Evolutionary conservation across 35 echinoderm and acorn worm species (phyloP), one percentile per base, ranked within the genome.

Genomic region (Lytechinus variegatus): DNA sequence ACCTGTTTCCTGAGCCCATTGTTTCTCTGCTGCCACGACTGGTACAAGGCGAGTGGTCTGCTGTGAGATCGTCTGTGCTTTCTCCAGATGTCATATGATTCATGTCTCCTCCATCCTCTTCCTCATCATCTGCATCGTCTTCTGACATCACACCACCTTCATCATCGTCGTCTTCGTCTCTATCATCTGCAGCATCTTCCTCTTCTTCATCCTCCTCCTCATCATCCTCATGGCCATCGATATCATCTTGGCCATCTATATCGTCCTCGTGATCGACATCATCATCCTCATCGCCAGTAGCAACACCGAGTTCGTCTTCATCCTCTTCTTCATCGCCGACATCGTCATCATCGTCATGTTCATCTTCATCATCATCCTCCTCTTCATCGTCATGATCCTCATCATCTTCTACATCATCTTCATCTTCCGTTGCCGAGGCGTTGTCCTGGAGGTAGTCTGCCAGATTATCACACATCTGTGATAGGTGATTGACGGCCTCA

Each of bases 391-490:
- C 94, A 14, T 94, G 95, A 9, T 96, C 91, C 88, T 96, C 97
- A 28, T 94, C 95, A 27, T 96, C 95, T 27, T 58, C 93, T 6
- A 89, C 96, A 9, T 96, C 95, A 9, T 97, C 96, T 14, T 98
- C 97, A 61, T 98, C 97, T 29, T 96, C 96, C 16, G 96, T 96
- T 19, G 88, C 89, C 29, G 92, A 94, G 66, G 94, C 89, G 55
- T 97, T 96, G 86, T 97, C 98, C 52, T 99, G 97, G 28, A 99
- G 90, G 24, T 96, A 97, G 87, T 97, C 97, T 0, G 97, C 97
- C 13, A 99, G 87, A 86, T 96, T 99, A 79, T 95, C 95, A 51
- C 98, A 99, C 95, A 99, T 99, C 95, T 97, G 96, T 5, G 97
- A 99, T 1, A 97, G 92, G 86, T 99, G 97, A 86, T 94, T 94